These are phyloP conservation scores for Sinocyclocheilus anshuiensis DNA, from an alignment of 2,113 vertebrate species.

Conservation along the genomic window DNA sequence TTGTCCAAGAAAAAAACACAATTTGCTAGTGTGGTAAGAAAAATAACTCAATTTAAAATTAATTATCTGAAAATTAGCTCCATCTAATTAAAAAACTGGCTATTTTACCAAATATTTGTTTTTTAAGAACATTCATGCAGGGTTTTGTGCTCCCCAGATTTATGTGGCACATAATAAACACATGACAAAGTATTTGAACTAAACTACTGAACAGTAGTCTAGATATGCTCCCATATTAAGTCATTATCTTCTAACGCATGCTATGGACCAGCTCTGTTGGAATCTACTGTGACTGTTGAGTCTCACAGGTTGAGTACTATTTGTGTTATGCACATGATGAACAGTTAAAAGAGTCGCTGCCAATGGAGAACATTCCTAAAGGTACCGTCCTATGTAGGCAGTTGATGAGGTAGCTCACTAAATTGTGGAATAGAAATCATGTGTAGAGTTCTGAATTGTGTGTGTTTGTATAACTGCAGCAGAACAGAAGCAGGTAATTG, in stretches of 20 bases:
- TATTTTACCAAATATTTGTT: neutral
- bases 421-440: neutral
- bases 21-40: neutral
- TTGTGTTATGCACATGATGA: no score
- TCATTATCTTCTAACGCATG: no score
- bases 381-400: no score
- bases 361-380: no score
- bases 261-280: no score
- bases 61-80: neutral
- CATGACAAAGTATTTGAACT: neutral
- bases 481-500: slow-evolving; percentile 54
- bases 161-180: neutral
- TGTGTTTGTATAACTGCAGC: slow-evolving; percentile 59
- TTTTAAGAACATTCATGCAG: neutral
- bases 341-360: no score
- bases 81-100: neutral
- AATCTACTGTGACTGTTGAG: no score
- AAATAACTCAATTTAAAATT: neutral
- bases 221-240: no score
- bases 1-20: neutral
- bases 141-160: neutral
- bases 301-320: no score
- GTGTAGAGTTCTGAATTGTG: neutral
- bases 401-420: no score
- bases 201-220: neutral